Evolutionary conservation across 2,888 invertebrate species (phyloP), one percentile per base, ranked within the genome.

Genomic region (Yponomeuta evonymella): DNA sequence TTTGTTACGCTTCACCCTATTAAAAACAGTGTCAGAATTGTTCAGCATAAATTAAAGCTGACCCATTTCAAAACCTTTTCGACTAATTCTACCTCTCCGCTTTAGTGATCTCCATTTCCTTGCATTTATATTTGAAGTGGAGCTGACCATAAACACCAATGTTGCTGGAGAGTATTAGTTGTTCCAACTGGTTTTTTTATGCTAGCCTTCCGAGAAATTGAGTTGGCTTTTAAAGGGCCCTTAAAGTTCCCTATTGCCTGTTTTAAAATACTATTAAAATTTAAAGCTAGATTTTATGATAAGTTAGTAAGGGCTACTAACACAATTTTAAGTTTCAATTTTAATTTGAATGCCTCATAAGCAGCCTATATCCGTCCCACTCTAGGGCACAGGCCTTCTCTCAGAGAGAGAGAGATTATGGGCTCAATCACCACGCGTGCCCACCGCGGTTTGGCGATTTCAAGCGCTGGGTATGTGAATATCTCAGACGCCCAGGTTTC

Each of bases 11-110:
- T 77, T 75, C 77, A 77, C 81, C 81, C 81, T 83, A 84, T 85
- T 84, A 83, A 83, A 83, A 83, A 80, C 82, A 84, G 86, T 85
- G 83, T 67, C 48, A 83, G 83, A 85, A 81, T 83, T 81, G 83
- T 80, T 77, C 75, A 74, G 84, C 85, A 87, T 88, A 86, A 87
- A 86, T 88, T 86, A 86, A 80, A 30, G 43, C 48, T 67, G 67
- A 67, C 67, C 67, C 67, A 67, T 67, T 67, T 67, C 67, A 67
- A 67, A 67, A 67, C 36, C n/a, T 15, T 33, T n/a, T 36, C n/a
- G 4, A 48, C 48, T 48, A 67, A 15, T 12, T 43, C 23, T 2
- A 58, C 12, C 43, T 43, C 43, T 8, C 43, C 43, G 9, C 3
- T 15, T 58, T 15, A 12, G 51, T 5, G 51, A 58, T 2, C 51